phyloP scores from a whole-genome alignment of 2,797 vertebrate species.

The Amblyraja radiata region DNA sequence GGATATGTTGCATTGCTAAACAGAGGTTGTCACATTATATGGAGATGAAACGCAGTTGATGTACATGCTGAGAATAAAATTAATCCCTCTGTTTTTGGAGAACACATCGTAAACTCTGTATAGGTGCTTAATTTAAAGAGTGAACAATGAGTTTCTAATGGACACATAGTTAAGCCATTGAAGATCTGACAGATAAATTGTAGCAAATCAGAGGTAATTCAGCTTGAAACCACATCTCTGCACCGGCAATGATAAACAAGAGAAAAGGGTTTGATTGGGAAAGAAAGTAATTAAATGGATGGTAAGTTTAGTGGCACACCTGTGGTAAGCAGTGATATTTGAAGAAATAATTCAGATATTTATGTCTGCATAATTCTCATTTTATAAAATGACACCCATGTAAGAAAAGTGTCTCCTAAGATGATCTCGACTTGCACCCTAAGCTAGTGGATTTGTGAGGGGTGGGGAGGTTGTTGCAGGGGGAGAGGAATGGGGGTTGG shows the following conservation, averaged over 20 bases:
- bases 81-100: not conserved
- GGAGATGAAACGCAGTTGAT: not conserved
- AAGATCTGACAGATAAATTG: conserved; percentile 8
- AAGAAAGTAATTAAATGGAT: not conserved
- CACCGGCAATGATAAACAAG: conserved; percentile 14
- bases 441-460: not conserved
- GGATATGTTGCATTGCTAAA: not conserved
- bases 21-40: not conserved
- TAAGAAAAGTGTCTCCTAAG: not conserved
- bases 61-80: not conserved
- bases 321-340: conserved; percentile 7
- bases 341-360: conserved; percentile 20
- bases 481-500: not conserved
- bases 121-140: not conserved
- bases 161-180: conserved; percentile 23
- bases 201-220: not conserved
- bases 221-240: not conserved
- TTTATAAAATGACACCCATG: not conserved
- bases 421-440: not conserved
- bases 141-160: conserved; percentile 18
- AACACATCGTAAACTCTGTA: not conserved
- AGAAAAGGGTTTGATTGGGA: conserved; percentile 16
- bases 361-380: conserved; percentile 5
- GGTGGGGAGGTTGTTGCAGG: no score
- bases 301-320: conserved; percentile 22